Evolutionary conservation across 1,140 invertebrate genomes (phyloP).

Genomic region (Ridgeia piscesae): DNA sequence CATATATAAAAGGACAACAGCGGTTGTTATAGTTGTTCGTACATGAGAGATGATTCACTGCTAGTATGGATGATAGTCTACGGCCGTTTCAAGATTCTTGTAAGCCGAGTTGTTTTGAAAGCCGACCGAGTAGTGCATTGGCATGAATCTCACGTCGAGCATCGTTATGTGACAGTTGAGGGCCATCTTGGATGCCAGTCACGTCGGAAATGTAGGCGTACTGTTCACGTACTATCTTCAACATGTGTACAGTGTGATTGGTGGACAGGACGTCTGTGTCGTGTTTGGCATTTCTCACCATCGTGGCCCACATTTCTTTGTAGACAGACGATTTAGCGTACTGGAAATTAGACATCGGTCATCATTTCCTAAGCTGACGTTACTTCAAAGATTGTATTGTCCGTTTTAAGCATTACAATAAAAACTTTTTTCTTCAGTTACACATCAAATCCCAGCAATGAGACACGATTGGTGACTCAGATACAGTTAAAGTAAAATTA

Average conservation of each 20-base stretch:
- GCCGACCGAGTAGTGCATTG: neutral
- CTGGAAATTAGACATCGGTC: constrained; percentile 2
- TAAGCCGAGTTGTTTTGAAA: constrained; percentile 68
- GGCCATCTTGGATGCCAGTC: neutral
- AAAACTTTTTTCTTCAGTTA: no score
- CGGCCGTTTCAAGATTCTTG: neutral
- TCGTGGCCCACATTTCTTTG: neutral
- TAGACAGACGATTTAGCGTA: neutral
- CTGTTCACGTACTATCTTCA: neutral
- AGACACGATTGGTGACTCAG: no score
- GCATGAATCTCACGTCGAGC: neutral
- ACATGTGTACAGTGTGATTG: neutral
- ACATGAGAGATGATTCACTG: no score
- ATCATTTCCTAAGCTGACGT: constrained; percentile 21
- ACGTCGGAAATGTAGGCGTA: neutral
- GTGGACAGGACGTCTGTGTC: neutral
- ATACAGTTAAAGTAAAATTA: no score
- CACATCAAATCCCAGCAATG: no score
- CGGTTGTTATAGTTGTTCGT: no score
- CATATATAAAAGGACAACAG: no score
- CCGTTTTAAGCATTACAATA: no score
- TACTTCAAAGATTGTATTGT: no score
- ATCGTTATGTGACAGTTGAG: neutral
- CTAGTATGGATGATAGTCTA: no score
- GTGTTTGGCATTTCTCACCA: neutral